Percentiles rank a stretch among this genome's conserved stretches.
Evolutionary conservation across 2,888 invertebrate species (phyloP).

Genomic region (Plebejus argus): DNA sequence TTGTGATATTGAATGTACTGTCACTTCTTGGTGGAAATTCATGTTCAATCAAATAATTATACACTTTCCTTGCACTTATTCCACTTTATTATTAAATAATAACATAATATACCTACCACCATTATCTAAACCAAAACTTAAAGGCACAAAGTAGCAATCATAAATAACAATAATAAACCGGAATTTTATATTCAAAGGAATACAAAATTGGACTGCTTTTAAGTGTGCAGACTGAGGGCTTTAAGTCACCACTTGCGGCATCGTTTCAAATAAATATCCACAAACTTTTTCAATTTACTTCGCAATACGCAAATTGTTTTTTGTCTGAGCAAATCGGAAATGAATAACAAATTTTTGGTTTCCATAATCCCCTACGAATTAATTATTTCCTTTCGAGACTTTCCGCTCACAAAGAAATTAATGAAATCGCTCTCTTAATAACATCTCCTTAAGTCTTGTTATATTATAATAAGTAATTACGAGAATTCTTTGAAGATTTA

Average conservation of each 20-base stretch:
- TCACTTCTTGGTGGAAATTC: too few species aligned
- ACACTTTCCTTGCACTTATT: too few species aligned
- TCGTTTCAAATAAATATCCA: slow-evolving; percentile 74
- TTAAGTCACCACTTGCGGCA: slow-evolving; percentile 49
- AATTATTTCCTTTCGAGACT: slow-evolving; percentile 53
- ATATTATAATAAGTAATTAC: slow-evolving; percentile 31
- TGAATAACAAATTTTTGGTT: slow-evolving; percentile 72
- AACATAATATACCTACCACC: too few species aligned
- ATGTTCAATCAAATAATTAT: too few species aligned
- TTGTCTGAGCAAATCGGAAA: slow-evolving; percentile 75
- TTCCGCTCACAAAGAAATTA: slow-evolving; percentile 36
- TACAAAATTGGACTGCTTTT: not conserved
- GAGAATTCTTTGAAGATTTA: slow-evolving; percentile 14
- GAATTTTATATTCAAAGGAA: not conserved
- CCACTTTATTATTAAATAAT: too few species aligned
- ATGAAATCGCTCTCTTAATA: slow-evolving; percentile 39
- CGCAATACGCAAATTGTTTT: slow-evolving; percentile 75
- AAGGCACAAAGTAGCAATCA: not conserved
- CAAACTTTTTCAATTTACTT: slow-evolving; percentile 79
- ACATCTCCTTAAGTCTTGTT: slow-evolving; percentile 33
- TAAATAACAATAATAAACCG: not conserved
- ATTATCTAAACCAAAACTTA: too few species aligned
- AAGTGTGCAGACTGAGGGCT: slow-evolving; percentile 14
- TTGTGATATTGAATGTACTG: too few species aligned
- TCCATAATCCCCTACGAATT: slow-evolving; percentile 64